Base-by-base conservation (phyloP, 2,888 invertebrate species). In the Mythimna lalbum region DNA sequence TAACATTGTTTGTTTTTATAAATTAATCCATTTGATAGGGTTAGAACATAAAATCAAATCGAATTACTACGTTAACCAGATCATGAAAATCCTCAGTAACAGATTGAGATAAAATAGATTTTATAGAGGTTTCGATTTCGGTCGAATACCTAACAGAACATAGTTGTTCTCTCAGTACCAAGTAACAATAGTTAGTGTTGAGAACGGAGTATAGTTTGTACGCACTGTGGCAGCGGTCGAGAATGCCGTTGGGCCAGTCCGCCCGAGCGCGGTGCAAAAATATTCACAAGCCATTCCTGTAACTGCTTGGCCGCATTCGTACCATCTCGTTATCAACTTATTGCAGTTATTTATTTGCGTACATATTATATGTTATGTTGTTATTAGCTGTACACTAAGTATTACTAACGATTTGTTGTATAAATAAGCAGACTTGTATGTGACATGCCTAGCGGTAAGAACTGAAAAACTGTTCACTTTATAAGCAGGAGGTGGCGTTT, bases 181-280 rank as follows among this genome's bases (percentile, higher is more conserved):
- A 66, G 31, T 55, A 69, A 80, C 67, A 80, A 76, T 78, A 70
- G 70, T 64, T 67, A 31, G 53, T 76, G 63, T 59, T 64, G 63
- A 63, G 63, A 65, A 52, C 53, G 65, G 63, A 71, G 63, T 55
- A 49, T 62, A 66, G 63, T 63, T 68, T 50, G 73, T 71, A 69
- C 81, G 69, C 73, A 9, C 82, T 80, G 86, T 82, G 85, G 86
- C 81, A 84, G 87, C 85, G 86, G 84, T 81, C 80, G 91, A 90
- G 94, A 94, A 94, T 94, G 94, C 89, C 83, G 94, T 89, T 88
- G 86, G 88, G 93, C 93, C 89, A 92, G 93, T 94, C 90, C 78
- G 83, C 80, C 79, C 88, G 87, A 88, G 85, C 88, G 85, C 88
- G 86, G 83, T 88, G 90, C 91, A 91, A 91, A 91, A 90, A 91